These are phyloP conservation scores for Athalia circularis DNA, from an alignment of 2,888 invertebrate species.

Conservation along the genomic window DNA sequence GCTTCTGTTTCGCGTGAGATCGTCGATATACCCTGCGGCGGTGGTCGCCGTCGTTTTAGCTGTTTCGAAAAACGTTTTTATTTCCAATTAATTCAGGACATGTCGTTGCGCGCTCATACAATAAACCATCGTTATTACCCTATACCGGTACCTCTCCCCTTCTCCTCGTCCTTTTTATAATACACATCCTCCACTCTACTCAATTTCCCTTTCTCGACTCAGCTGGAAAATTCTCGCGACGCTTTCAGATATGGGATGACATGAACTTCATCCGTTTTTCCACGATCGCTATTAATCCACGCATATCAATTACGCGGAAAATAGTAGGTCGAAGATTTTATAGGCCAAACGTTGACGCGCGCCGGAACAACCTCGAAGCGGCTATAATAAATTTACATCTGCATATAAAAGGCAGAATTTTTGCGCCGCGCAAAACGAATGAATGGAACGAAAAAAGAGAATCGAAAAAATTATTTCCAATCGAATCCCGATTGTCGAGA, in stretches of 20 bases:
- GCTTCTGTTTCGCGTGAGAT: no score
- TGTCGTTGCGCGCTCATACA: constrained; percentile 12
- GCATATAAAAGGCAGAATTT: no score
- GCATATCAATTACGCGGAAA: neutral
- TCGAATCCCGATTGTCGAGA: no score
- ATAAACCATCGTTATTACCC: neutral
- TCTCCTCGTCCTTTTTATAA: neutral
- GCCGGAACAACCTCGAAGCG: no score
- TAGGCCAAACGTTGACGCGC: no score
- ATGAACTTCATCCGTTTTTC: neutral
- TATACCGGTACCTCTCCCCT: neutral
- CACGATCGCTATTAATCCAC: neutral
- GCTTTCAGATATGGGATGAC: neutral
- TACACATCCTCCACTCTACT: neutral
- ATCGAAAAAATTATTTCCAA: no score
- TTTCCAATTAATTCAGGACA: constrained; percentile 34
- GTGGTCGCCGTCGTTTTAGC: neutral
- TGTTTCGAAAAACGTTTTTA: constrained; percentile 17
- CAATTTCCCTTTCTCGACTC: neutral
- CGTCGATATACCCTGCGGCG: neutral
- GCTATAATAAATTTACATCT: no score
- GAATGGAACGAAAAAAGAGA: no score
- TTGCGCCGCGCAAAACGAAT: no score
- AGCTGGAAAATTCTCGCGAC: constrained; percentile 5
- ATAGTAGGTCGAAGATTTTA: no score